These are phyloP conservation scores for Sinocyclocheilus anshuiensis DNA, from an alignment of 2,113 vertebrate species.

Conservation along the genomic window DNA sequence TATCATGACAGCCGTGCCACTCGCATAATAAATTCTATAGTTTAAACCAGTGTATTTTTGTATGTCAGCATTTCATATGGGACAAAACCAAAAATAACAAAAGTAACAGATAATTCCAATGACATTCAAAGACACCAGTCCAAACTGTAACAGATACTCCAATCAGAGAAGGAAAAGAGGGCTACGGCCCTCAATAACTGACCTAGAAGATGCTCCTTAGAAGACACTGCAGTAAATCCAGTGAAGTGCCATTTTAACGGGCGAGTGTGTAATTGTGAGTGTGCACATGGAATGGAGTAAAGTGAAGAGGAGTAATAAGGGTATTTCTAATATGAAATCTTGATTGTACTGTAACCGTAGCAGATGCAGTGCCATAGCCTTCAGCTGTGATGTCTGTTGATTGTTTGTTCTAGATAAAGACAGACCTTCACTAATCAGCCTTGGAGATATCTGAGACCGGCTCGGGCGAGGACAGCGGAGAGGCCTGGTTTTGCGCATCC, in stretches of 20 bases:
- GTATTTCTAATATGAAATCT: slow-evolving; percentile 36
- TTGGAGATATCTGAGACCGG: slow-evolving; percentile 58
- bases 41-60: slow-evolving; percentile 6
- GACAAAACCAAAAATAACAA: slow-evolving; percentile 31
- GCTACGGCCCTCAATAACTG: background rate
- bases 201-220: background rate
- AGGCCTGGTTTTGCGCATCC: slow-evolving; percentile 55
- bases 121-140: slow-evolving; percentile 32
- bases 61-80: background rate
- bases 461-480: slow-evolving; percentile 8
- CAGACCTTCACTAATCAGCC: slow-evolving; percentile 50
- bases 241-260: slow-evolving; percentile 30
- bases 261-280: background rate
- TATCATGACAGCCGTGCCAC: background rate
- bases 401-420: slow-evolving; percentile 44
- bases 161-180: slow-evolving; percentile 54
- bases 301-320: slow-evolving; percentile 43
- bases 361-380: slow-evolving; percentile 55
- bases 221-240: slow-evolving; percentile 10
- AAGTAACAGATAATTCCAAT: slow-evolving; percentile 15
- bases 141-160: slow-evolving; percentile 62
- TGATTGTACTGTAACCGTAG: slow-evolving; percentile 62
- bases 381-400: slow-evolving; percentile 38
- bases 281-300: background rate
- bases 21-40: background rate